phyloP scores from a whole-genome alignment of 1,140 invertebrate species.

The Globodera rostochiensis region DNA sequence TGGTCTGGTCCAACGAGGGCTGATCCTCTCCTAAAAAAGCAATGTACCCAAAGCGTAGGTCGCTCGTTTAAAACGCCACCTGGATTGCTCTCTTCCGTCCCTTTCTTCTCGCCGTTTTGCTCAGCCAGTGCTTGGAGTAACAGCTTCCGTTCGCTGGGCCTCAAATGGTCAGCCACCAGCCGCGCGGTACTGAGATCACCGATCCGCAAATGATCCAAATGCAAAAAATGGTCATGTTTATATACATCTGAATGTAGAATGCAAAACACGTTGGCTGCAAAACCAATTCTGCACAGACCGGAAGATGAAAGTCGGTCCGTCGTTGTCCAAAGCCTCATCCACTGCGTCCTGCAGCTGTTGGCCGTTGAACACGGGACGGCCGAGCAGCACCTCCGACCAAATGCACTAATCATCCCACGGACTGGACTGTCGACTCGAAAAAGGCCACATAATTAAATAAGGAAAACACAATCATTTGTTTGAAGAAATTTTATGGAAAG shows the following conservation, averaged over 20 bases:
- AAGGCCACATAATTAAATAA: background rate
- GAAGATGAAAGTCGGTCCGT: background rate
- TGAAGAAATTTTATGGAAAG: background rate
- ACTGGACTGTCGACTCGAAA: background rate
- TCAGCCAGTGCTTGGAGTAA: conserved; percentile 23
- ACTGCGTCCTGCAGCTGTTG: background rate
- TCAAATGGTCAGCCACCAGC: conserved; percentile 17
- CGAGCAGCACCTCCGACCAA: conserved; percentile 1
- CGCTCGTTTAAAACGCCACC: background rate
- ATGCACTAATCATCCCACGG: background rate
- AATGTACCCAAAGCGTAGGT: background rate
- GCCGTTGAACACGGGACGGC: background rate
- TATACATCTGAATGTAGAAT: conserved; percentile 30
- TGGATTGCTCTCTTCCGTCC: background rate
- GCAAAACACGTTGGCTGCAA: background rate
- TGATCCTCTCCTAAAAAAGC: background rate
- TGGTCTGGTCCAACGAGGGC: conserved; percentile 66
- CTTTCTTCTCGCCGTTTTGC: conserved; percentile 6
- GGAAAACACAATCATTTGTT: background rate
- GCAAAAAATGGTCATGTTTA: conserved; percentile 23
- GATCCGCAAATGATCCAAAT: conserved; percentile 28
- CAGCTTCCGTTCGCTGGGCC: conserved; percentile 18
- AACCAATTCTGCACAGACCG: background rate
- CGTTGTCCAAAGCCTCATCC: conserved; percentile 10
- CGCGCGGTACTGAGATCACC: conserved; percentile 13